A percentile compares a stretch with the other conserved stretches of the same genome.
Conservation (phyloP, 2,797 vertebrate species). For the Trematomus bernacchii region DNA sequence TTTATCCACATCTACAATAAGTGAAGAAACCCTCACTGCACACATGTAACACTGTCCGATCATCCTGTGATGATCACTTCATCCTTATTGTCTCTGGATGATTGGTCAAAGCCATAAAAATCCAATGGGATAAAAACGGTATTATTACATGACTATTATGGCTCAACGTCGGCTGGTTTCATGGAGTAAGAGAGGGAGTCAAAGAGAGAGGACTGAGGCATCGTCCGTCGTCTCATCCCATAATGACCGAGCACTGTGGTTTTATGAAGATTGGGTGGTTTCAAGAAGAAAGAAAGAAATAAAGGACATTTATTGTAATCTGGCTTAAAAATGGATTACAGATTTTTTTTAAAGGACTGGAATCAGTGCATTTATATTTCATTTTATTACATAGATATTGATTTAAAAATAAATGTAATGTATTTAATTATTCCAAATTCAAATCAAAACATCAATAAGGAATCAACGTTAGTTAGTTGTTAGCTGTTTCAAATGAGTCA, state of each 20-base stretch:
- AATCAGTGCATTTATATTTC: neutral
- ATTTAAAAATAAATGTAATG: neutral
- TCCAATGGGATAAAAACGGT: conserved; percentile 27
- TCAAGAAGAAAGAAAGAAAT: conserved; percentile 9
- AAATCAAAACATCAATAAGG: neutral
- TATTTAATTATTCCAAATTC: neutral
- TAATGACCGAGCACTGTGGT: conserved; percentile 41
- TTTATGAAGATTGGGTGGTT: conserved; percentile 52
- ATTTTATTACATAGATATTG: no score
- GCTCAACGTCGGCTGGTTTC: conserved; percentile 51
- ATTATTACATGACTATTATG: conserved; percentile 42
- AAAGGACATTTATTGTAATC: conserved; percentile 2
- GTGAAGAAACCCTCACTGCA: conserved; percentile 5
- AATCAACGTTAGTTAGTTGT: neutral
- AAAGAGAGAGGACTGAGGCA: conserved; percentile 2
- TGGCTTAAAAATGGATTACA: neutral
- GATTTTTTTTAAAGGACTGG: neutral
- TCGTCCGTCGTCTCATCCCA: conserved; percentile 6
- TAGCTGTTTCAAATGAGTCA: neutral
- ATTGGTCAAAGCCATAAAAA: conserved; percentile 38
- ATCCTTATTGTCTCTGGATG: conserved; percentile 22
- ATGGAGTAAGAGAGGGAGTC: conserved; percentile 25
- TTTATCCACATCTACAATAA: conserved; percentile 23
- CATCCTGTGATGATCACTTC: conserved; percentile 16
- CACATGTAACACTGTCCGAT: conserved; percentile 8